Evolutionary conservation across 2,113 vertebrate species (phyloP).

Genomic region (Martes martes): DNA sequence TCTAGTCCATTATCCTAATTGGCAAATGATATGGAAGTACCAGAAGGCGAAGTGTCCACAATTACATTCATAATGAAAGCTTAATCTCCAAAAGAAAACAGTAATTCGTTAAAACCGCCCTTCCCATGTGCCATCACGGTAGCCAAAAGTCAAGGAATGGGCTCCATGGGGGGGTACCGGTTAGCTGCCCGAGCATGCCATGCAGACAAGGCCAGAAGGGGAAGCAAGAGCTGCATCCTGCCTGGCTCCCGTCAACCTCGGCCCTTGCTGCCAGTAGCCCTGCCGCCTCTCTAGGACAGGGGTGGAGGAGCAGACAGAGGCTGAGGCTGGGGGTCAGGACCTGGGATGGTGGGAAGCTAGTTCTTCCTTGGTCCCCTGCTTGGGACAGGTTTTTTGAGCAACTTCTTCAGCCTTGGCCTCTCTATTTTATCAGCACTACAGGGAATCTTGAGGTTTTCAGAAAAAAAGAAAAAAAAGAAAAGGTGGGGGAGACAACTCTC

Average conservation of each 20-base stretch:
- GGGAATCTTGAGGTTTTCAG: not conserved
- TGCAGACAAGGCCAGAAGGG: not conserved
- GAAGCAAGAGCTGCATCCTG: not conserved
- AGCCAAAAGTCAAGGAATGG: conserved; percentile 1
- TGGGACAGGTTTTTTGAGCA: not conserved
- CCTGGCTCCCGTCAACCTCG: not conserved
- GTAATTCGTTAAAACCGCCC: conserved; percentile 57
- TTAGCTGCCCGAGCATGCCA: not conserved
- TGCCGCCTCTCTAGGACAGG: not conserved
- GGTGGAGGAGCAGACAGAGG: not conserved
- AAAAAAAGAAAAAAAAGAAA: not conserved
- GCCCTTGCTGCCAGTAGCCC: not conserved
- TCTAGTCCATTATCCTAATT: conserved; percentile 64
- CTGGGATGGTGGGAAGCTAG: not conserved
- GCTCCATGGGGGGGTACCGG: not conserved
- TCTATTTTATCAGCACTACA: not conserved
- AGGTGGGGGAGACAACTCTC: not conserved
- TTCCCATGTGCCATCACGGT: conserved; percentile 37
- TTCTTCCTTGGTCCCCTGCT: not conserved
- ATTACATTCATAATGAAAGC: conserved; percentile 65
- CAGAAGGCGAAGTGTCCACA: conserved; percentile 57
- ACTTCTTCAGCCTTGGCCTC: not conserved
- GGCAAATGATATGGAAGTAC: conserved; percentile 64
- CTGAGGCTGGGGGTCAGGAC: not conserved
- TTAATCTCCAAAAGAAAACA: conserved; percentile 65